Conservation (phyloP, 2,113 vertebrate species). For the Myrmecobius fasciatus region DNA sequence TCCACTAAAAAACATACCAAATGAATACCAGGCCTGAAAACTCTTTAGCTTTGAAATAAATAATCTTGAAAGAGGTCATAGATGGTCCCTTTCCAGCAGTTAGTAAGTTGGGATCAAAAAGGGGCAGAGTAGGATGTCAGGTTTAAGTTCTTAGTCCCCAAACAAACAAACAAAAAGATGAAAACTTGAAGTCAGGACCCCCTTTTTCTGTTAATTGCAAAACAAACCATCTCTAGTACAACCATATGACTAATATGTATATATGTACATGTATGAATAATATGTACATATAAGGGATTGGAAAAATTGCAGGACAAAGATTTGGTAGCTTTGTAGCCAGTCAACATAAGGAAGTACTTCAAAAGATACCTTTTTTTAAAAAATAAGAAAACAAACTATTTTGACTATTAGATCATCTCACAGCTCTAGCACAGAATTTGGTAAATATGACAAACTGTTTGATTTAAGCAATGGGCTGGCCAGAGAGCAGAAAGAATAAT, state of each 20-base stretch:
- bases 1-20: background rate
- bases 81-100: background rate
- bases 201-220: constrained; percentile 20
- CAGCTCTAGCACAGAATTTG: background rate
- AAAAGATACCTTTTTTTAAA: background rate
- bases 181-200: background rate
- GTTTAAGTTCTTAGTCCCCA: constrained; percentile 7
- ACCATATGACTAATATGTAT: too few relatives aligned
- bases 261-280: background rate
- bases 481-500: background rate
- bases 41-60: background rate
- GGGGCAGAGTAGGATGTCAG: background rate
- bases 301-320: constrained; percentile 25
- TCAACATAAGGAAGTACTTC: background rate
- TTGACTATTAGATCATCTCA: background rate
- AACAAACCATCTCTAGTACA: constrained; percentile 11
- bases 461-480: background rate
- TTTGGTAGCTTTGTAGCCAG: background rate
- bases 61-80: background rate
- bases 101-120: constrained; percentile 2
- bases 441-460: background rate
- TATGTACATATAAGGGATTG: background rate
- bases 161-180: background rate
- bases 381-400: background rate
- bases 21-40: background rate